Evolutionary conservation across 1,140 invertebrate genomes (phyloP).

Genomic region (Nylanderia fulva): DNA sequence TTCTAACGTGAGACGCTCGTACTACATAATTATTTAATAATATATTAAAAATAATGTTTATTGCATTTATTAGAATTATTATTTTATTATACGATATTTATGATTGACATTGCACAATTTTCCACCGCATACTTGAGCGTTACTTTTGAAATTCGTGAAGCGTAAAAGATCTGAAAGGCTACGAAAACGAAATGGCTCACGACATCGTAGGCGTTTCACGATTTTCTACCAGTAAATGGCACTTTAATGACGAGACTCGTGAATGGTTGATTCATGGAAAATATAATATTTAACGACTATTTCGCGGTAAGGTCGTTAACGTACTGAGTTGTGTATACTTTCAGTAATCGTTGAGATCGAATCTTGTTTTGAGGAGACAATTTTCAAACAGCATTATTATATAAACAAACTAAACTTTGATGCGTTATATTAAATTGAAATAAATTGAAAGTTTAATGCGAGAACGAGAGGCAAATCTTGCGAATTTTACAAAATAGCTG

Average conservation of each 20-base stretch:
- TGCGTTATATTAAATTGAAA: neutral
- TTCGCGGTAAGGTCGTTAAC: conserved; percentile 44
- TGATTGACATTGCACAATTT: conserved; percentile 66
- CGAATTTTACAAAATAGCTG: neutral
- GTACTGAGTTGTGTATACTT: conserved; percentile 8
- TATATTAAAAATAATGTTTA: conserved; percentile 61
- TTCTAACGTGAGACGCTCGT: too few species aligned
- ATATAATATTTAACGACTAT: conserved; percentile 58
- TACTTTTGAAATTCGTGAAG: conserved; percentile 62
- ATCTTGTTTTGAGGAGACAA: neutral
- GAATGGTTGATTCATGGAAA: conserved; percentile 54
- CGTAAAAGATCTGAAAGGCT: conserved; percentile 49
- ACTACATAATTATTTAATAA: neutral
- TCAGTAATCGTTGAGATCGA: conserved; percentile 23
- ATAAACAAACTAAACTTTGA: conserved; percentile 16
- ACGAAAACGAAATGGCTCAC: conserved; percentile 44
- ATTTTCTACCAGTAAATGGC: conserved; percentile 45
- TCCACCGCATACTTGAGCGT: conserved; percentile 39
- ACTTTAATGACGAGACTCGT: conserved; percentile 16
- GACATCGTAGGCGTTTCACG: conserved; percentile 34
- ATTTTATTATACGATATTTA: conserved; percentile 69
- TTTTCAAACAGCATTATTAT: neutral
- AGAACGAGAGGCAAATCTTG: neutral
- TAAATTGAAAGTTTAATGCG: neutral
- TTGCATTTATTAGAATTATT: conserved; percentile 75